Evolutionary conservation across 2,797 vertebrate genomes (phyloP).

Genomic region (Aldrovandia affinis): DNA sequence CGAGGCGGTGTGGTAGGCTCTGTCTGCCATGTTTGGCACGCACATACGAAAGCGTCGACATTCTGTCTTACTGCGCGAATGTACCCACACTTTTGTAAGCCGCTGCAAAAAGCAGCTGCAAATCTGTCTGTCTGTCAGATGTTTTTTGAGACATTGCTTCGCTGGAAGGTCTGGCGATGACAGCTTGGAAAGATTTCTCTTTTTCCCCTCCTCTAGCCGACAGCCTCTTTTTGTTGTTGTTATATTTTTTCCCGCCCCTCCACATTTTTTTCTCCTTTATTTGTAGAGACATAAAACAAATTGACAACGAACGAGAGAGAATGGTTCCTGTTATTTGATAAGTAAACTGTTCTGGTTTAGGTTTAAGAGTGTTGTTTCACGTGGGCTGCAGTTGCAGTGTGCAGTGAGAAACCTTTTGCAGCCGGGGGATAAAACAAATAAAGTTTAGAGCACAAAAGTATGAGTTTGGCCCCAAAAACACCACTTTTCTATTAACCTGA

Average conservation of each 20-base stretch:
- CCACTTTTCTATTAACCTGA: constrained; percentile 33
- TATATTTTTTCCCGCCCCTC: not conserved
- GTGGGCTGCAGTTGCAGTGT: constrained; percentile 26
- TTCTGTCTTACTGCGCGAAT: not conserved
- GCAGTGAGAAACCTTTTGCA: constrained; percentile 39
- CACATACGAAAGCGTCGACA: not conserved
- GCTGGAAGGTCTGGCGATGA: not conserved
- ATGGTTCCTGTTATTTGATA: not conserved
- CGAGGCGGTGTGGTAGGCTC: not conserved
- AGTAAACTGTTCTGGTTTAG: not conserved
- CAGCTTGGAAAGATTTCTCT: not conserved
- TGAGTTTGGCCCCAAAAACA: constrained; percentile 20
- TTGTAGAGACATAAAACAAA: constrained; percentile 7
- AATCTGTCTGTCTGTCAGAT: not conserved
- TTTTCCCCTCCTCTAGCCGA: not conserved
- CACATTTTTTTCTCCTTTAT: not conserved
- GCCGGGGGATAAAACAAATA: constrained; percentile 46
- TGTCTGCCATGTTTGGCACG: not conserved
- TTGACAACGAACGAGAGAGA: not conserved
- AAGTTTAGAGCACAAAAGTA: constrained; percentile 20
- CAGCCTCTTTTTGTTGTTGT: not conserved
- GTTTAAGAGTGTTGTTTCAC: constrained; percentile 40
- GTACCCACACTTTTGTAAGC: not conserved
- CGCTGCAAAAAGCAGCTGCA: too few relatives aligned
- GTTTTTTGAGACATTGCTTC: not conserved